Base-by-base conservation (phyloP, 2,888 invertebrate genomes). In the Eristalis intricaria region DNA sequence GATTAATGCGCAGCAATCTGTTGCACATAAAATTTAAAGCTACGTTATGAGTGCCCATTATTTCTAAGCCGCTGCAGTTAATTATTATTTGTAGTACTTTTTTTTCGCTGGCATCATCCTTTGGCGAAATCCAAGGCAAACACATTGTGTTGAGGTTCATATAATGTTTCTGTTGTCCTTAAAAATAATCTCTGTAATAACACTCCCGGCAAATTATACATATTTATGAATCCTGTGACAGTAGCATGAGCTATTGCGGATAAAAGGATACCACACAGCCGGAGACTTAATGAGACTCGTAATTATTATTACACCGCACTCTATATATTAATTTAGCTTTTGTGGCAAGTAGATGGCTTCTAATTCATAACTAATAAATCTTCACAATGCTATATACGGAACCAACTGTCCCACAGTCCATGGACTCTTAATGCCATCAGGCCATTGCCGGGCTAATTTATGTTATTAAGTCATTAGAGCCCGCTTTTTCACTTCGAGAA, bases 391-490 rank as follows among this genome's bases (percentile, higher is more conserved):
- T 43, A 13, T 26, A 65, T 65, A 60, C 64, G 43, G 60, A 50
- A 56, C 8, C 69, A 26, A 65, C 64, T 58, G 40, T 65, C 63
- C 38, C n/a, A 22, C n/a, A 11, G 60, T 61, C 43, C 35, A 56
- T 60, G 79, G 74, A 65, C 65, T 43, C 69, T 40, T 50, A 83
- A 83, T 83, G 83, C 56, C 10, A 64, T 71, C 64, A 35, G 70
- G 40, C 60, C 76, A 56, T 58, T 40, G 40, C 40, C 23, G 23
- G 29, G 58, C 77, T 85, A 73, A 85, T 85, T 85, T 81, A 82
- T 85, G 82, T 81, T 76, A 82, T 82, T 82, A 85, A 85, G 82
- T 77, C 85, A 77, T 85, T 77, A 73, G 63, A 73, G 64, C 7
- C 38, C 15, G 38, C 58, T 56, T 35, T 29, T 19, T 26, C 23